Percentiles rank a stretch among this genome's conserved stretches.
Conservation (phyloP, 1,140 invertebrate genomes). For the Eurosta solidaginis region DNA sequence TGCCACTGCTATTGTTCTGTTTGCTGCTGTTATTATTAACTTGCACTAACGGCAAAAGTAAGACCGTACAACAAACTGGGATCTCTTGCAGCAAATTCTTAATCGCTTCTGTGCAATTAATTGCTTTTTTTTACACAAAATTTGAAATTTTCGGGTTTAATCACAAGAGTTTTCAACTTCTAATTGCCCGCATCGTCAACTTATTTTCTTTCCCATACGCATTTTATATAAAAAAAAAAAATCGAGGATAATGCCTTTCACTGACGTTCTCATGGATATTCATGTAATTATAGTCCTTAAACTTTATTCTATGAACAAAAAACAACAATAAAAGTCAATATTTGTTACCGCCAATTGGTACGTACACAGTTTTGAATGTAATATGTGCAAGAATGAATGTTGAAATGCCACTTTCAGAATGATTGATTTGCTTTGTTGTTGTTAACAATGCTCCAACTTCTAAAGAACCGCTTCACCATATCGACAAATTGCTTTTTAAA, state of each 20-base stretch:
- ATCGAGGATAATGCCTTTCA: background rate
- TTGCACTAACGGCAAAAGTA: too few species aligned
- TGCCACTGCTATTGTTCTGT: too few species aligned
- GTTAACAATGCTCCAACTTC: background rate
- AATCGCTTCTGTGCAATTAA: background rate
- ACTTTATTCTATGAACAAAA: background rate
- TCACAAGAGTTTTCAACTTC: background rate
- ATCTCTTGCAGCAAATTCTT: background rate
- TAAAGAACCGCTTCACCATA: conserved; percentile 12
- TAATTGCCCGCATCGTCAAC: conserved; percentile 6
- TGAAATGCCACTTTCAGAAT: conserved; percentile 6
- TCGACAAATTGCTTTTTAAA: conserved; percentile 27
- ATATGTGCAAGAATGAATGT: background rate
- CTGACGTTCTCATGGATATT: background rate
- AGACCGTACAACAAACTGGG: background rate
- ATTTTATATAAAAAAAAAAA: too few species aligned
- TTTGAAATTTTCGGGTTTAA: background rate
- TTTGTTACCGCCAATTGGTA: background rate
- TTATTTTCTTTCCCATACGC: background rate
- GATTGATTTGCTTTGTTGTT: conserved; percentile 24
- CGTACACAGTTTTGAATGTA: too few species aligned
- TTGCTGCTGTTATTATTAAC: too few species aligned
- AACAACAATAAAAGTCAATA: background rate
- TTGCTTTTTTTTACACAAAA: background rate
- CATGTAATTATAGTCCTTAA: background rate